Evolutionary conservation across 2,888 invertebrate genomes (phyloP).

Genomic region (Athalia cordata): DNA sequence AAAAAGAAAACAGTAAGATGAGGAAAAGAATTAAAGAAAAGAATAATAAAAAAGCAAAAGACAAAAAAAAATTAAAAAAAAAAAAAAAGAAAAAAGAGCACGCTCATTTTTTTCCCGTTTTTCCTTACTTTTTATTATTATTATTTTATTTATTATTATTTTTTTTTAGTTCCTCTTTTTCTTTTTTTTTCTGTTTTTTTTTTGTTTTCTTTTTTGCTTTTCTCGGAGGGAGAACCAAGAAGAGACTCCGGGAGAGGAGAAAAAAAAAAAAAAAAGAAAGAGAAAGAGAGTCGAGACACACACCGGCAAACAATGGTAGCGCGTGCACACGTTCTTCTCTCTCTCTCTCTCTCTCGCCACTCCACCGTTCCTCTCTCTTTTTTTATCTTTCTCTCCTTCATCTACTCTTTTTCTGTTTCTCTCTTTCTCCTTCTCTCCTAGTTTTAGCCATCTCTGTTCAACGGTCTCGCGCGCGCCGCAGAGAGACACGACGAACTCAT

Average conservation of each 20-base stretch:
- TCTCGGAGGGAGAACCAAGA: slow-evolving; percentile 10
- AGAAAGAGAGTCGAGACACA: slow-evolving; percentile 60
- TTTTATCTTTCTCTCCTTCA: slow-evolving; percentile 51
- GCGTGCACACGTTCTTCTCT: slow-evolving; percentile 64
- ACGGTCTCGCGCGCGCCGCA: slow-evolving; percentile 45
- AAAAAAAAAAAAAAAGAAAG: slow-evolving; percentile 18
- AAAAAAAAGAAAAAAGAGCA: slow-evolving; percentile 31
- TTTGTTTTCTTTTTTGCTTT: slow-evolving; percentile 28
- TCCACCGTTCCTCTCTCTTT: slow-evolving; percentile 49
- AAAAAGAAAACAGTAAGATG: slow-evolving; percentile 42
- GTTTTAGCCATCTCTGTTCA: slow-evolving; percentile 54
- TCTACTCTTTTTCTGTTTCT: slow-evolving; percentile 31
- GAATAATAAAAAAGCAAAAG: slow-evolving; percentile 49
- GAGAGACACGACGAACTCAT: slow-evolving; percentile 42
- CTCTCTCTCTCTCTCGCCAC: slow-evolving; percentile 51
- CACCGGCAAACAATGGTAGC: slow-evolving; percentile 72
- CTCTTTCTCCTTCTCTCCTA: slow-evolving; percentile 51
- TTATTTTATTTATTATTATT: slow-evolving; percentile 48
- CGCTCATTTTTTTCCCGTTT: slow-evolving; percentile 44
- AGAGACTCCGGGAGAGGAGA: slow-evolving; percentile 32
- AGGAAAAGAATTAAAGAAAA: slow-evolving; percentile 46
- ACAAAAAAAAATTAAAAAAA: slow-evolving; percentile 39
- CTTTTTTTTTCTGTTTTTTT: slow-evolving; percentile 32
- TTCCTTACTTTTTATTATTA: slow-evolving; percentile 47
- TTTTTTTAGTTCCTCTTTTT: slow-evolving; percentile 48